Base-by-base conservation (phyloP, 1,140 invertebrate genomes). In the Drosophila miranda region DNA sequence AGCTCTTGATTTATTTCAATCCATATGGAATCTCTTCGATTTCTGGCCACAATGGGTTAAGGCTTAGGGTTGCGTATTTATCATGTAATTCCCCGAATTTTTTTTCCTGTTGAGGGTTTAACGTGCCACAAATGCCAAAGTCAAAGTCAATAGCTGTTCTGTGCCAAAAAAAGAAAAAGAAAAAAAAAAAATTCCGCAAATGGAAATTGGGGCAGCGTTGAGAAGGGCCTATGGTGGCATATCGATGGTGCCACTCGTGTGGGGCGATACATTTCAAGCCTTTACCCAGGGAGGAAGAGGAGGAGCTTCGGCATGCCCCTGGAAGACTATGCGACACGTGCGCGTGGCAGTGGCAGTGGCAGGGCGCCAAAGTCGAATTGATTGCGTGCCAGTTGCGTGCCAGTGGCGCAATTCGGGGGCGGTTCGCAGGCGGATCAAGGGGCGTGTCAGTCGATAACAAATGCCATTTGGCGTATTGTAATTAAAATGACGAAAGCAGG, bases 401-500 rank as follows among this genome's bases (percentile, higher is more conserved):
- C 75, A 83, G 66, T 83, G 64, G 49, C 73, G 78, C 45, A 13
- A 69, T 56, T 66, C 30, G 49, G 46, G 57, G 19, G 26, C 63
- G 30, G 8, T 48, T 42, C 19, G 58, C 49, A 16, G 53, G 64
- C 64, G 53, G 34, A 21, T 6, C 28, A n/a, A 19, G 26, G 51
- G 71, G 68, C 64, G 64, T 68, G 64, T 34, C 44, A 1, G 11
- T 28, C 64, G 44, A 68, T 68, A 68, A 68, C 64, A 68, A 68
- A 68, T 73, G 59, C 46, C 59, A 42, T 14, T 41, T 51, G 23
- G 59, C 53, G 69, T 63, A 80, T 81, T 86, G 81, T 86, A 84
- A 84, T 84, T 84, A 84, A 84, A 84, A 80, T 77, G 81, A 84
- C 76, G 80, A 79, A 64, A 63, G 63, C 75, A 64, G 62, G 54